Evolutionary conservation across 64 coral and sea anemone species (phyloP).

Genomic region (Stylophora pistillata): DNA sequence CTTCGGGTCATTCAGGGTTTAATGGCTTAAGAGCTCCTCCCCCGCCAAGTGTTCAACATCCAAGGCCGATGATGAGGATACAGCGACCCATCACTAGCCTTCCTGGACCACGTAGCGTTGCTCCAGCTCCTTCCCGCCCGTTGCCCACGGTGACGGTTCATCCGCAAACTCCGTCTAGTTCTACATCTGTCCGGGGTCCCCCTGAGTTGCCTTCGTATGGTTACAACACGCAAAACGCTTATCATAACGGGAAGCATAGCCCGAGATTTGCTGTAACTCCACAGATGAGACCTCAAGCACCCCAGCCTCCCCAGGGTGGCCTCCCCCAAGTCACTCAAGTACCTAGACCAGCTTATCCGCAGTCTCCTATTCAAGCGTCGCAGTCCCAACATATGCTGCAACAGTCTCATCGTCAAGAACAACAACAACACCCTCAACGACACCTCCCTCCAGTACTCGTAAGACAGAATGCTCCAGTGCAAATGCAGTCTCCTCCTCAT

Average conservation of each 20-base stretch:
- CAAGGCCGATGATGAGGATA: constrained; percentile 28
- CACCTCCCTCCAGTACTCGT: not conserved
- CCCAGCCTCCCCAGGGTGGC: not conserved
- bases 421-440: constrained; percentile 16
- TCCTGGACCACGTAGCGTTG: not conserved
- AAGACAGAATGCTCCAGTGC: constrained; percentile 23
- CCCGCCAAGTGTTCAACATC: constrained; percentile 7
- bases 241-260: constrained; percentile 15
- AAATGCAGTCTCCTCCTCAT: constrained; percentile 22
- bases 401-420: constrained; percentile 9
- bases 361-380: not conserved
- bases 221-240: constrained; percentile 40
- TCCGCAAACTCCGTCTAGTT: constrained; percentile 69
- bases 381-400: constrained; percentile 7
- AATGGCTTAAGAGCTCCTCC: constrained; percentile 1
- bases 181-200: constrained; percentile 16
- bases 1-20: not conserved
- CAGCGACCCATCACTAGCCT: not conserved
- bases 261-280: constrained; percentile 15
- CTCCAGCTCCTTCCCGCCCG: constrained; percentile 34
- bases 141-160: constrained; percentile 88
- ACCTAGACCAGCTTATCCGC: constrained; percentile 17
- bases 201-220: constrained; percentile 48
- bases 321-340: constrained; percentile 16
- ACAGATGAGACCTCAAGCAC: constrained; percentile 21